phyloP scores from a whole-genome alignment of 2,888 invertebrate genomes.

The Pterobdella sp. region DNA sequence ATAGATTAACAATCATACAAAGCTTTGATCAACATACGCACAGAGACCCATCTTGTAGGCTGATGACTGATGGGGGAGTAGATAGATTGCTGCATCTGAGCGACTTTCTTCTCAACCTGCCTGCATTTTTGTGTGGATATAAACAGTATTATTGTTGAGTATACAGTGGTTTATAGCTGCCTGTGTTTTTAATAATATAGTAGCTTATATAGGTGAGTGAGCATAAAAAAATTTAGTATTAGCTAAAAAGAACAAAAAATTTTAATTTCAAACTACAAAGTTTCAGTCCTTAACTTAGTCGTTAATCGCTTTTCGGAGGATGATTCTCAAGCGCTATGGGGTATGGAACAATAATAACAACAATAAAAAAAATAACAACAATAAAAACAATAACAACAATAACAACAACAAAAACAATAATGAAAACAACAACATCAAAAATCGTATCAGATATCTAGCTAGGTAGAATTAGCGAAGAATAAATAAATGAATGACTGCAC shows the following conservation, averaged over 20 bases:
- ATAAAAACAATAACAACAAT: neutral
- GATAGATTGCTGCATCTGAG: neutral
- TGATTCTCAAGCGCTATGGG: too few relatives aligned
- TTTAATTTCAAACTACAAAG: too few relatives aligned
- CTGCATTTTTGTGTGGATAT: neutral
- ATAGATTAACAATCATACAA: neutral
- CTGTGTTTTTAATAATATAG: neutral
- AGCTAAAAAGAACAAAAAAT: neutral
- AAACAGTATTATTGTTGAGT: too few relatives aligned
- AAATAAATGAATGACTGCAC: neutral
- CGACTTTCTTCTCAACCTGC: neutral
- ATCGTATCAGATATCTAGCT: too few relatives aligned
- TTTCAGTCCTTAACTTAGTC: too few relatives aligned
- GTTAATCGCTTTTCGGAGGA: too few relatives aligned
- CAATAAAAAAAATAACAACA: neutral
- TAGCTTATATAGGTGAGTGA: neutral
- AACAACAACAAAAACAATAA: neutral
- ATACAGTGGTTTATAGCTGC: neutral
- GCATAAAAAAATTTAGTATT: neutral
- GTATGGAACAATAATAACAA: neutral
- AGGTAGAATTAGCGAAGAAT: too few relatives aligned
- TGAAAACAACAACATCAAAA: too few relatives aligned
- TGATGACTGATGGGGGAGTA: constrained; percentile 3
- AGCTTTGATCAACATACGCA: neutral
- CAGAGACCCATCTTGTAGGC: neutral